Percentiles rank a stretch among this genome's conserved stretches.
Conservation (phyloP, 1,140 invertebrate species). For the Chrysopa pallens region DNA sequence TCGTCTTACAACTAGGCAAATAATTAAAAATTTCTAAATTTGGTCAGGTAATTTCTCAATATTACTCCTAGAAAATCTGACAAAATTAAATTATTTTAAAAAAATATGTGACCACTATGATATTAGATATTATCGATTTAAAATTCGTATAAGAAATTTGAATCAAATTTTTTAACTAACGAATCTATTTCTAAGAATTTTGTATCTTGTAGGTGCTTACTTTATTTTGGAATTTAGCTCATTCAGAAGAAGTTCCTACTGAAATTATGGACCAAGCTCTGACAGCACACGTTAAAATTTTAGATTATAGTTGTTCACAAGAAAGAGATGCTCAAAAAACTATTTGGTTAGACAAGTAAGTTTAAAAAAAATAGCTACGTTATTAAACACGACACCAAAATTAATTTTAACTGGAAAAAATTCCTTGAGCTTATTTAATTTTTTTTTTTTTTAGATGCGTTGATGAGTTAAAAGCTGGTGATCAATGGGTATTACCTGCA, state of each 20-base stretch:
- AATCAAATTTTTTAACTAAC: neutral
- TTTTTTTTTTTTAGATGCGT: constrained; percentile 43
- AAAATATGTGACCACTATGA: no score
- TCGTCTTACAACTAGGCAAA: no score
- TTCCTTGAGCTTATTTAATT: neutral
- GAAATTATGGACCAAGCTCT: constrained; percentile 97
- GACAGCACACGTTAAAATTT: constrained; percentile 89
- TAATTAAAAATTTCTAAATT: no score
- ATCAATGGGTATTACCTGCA: constrained; percentile 84
- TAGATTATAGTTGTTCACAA: constrained; percentile 94
- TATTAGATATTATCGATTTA: no score
- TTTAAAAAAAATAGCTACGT: neutral
- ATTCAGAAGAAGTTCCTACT: constrained; percentile 87
- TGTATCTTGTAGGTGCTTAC: constrained; percentile 56
- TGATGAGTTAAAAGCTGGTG: constrained; percentile 75
- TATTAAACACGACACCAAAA: neutral
- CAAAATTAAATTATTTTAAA: no score
- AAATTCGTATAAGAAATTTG: no score
- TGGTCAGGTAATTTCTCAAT: no score
- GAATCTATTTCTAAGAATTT: neutral
- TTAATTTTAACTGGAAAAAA: neutral
- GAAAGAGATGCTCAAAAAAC: constrained; percentile 92
- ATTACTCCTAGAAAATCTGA: no score
- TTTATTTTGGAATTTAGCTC: constrained; percentile 92
- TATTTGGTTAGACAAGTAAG: constrained; percentile 74